Conservation (phyloP, 2,888 invertebrate species). For the Epinotia ramella region DNA sequence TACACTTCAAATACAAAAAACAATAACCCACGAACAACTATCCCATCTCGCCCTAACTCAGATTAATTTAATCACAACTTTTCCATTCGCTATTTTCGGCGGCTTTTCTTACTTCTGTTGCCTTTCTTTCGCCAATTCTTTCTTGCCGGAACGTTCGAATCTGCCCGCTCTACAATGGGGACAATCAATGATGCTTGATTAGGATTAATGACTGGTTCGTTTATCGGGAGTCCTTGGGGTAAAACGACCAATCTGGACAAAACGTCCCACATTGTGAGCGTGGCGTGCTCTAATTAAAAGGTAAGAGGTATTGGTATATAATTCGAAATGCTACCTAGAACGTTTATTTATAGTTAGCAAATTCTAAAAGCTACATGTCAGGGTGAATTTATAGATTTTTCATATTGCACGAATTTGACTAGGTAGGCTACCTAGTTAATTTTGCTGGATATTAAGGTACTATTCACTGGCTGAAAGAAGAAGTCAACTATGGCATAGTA, state of each 20-base stretch:
- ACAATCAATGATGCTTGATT: slow-evolving; percentile 44
- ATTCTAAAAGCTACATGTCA: not conserved
- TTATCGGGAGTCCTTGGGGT: slow-evolving; percentile 37
- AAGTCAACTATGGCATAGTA: too few relatives aligned
- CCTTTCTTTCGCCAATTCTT: slow-evolving; percentile 25
- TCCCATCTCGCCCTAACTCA: slow-evolving; percentile 3
- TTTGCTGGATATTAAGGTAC: not conserved
- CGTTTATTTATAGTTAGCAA: not conserved
- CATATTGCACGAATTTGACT: not conserved
- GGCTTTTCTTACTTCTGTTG: slow-evolving; percentile 19
- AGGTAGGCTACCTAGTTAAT: not conserved
- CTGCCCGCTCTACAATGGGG: slow-evolving; percentile 28
- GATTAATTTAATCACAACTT: slow-evolving; percentile 19
- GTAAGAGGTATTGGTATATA: not conserved
- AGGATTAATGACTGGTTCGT: slow-evolving; percentile 39
- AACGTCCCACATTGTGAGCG: not conserved
- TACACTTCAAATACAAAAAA: not conserved
- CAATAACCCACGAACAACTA: not conserved
- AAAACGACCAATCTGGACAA: slow-evolving; percentile 35
- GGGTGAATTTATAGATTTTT: not conserved
- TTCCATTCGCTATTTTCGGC: slow-evolving; percentile 11
- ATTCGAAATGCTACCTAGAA: not conserved
- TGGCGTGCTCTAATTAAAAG: not conserved
- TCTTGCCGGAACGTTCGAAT: slow-evolving; percentile 10
- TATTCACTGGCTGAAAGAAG: not conserved